Conservation (phyloP, 2,113 vertebrate genomes). For the Triplophysa siluroides region DNA sequence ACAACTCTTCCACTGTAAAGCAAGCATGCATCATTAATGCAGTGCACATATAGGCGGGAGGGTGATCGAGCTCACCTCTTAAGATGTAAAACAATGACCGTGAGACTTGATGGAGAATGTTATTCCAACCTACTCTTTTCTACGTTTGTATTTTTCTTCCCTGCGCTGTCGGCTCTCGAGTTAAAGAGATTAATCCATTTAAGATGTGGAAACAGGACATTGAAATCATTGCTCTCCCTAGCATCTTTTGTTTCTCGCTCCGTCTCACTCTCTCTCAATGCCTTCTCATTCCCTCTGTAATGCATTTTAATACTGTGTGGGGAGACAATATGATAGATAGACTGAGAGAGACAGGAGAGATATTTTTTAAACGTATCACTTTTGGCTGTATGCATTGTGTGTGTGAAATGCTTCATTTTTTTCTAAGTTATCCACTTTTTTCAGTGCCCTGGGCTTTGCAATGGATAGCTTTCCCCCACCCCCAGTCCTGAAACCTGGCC, state of each 20-base stretch:
- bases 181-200: conserved; percentile 76
- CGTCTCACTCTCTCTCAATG: conserved; percentile 37
- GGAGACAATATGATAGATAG: conserved; percentile 76
- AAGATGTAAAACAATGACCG: conserved; percentile 70
- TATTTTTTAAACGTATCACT: conserved; percentile 49
- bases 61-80: conserved; percentile 50
- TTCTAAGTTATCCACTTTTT: conserved; percentile 56
- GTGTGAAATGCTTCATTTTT: conserved; percentile 61
- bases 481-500: conserved; percentile 93
- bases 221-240: conserved; percentile 71
- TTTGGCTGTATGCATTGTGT: conserved; percentile 59
- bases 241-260: conserved; percentile 63
- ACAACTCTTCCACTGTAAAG: neutral
- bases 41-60: conserved; percentile 52
- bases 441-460: conserved; percentile 94
- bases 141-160: conserved; percentile 56
- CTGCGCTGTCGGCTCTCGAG: conserved; percentile 59
- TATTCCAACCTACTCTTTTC: conserved; percentile 68
- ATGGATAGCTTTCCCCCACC: conserved; percentile 91
- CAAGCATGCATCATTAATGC: conserved; percentile 31
- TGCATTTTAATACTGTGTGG: conserved; percentile 73
- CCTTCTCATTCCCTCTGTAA: conserved; percentile 64
- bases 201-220: conserved; percentile 81
- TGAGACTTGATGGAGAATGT: conserved; percentile 68
- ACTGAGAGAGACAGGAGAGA: conserved; percentile 69